Percentiles rank a stretch among this genome's conserved stretches.
Evolutionary conservation across 2,797 vertebrate genomes (phyloP).

Genomic region (Anguilla pacifica): DNA sequence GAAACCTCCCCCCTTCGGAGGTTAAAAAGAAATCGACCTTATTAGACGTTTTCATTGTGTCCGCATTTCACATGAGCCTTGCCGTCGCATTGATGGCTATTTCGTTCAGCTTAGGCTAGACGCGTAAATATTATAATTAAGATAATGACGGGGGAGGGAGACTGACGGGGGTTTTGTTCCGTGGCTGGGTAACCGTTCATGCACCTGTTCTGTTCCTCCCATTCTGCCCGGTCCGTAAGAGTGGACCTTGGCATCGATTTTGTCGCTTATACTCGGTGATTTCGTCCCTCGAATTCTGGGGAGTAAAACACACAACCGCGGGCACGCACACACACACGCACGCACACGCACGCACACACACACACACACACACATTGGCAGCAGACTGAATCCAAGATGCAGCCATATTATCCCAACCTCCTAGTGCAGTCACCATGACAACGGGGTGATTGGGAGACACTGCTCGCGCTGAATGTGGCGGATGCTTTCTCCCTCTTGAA

Average conservation of each 20-base stretch:
- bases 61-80: slow-evolving; percentile 28
- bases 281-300: slow-evolving; percentile 19
- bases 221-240: slow-evolving; percentile 33
- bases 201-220: slow-evolving; percentile 56
- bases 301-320: slow-evolving; percentile 10
- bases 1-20: slow-evolving; percentile 38
- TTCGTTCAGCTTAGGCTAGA: slow-evolving; percentile 57
- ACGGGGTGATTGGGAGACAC: slow-evolving; percentile 93
- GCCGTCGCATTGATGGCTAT: slow-evolving; percentile 31
- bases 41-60: slow-evolving; percentile 34
- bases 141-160: slow-evolving; percentile 50
- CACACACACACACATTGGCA: slow-evolving; percentile 34
- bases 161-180: slow-evolving; percentile 34
- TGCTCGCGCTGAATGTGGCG: slow-evolving; percentile 78
- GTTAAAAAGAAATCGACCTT: slow-evolving; percentile 37
- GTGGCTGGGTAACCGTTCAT: slow-evolving; percentile 39
- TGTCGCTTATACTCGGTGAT: slow-evolving; percentile 23
- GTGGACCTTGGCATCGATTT: slow-evolving; percentile 32
- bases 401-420: slow-evolving; percentile 89
- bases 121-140: slow-evolving; percentile 67
- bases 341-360: slow-evolving; percentile 4
- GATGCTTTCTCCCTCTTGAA: slow-evolving; percentile 74
- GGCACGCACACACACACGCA: slow-evolving; percentile 26
- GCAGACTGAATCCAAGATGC: slow-evolving; percentile 70
- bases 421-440: slow-evolving; percentile 97